Evolutionary conservation across 2,888 invertebrate species (phyloP), one percentile per base, ranked within the genome.

Genomic region (Scotopteryx bipunctaria): DNA sequence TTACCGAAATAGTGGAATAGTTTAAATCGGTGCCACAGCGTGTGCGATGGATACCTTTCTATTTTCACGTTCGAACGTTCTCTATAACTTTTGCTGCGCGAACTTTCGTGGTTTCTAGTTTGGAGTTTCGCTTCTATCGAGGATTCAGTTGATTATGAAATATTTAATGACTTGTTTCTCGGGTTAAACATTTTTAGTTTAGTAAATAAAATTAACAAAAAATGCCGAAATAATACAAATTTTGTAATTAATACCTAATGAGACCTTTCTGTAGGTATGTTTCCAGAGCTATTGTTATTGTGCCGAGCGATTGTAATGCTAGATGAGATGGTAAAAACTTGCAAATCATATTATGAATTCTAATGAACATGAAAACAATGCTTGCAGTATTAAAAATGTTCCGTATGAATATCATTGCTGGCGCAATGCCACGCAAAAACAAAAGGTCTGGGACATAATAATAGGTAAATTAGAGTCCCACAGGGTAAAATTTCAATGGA

Each of bases 401-500:
- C 31, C 15, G 40, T 45, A 35, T 37, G 37, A 46, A 46, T 46
- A 44, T 31, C 11, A 49, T 49, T 40, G 35, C 36, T 51, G 57
- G 50, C 50, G 35, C 29, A 13, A 33, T 31, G 44, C 54, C 50
- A 57, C 37, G 35, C 37, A 42, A 53, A 36, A 53, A 53, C 38
- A 44, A 57, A 50, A 47, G 27, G 43, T 42, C 36, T 16, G 44
- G 16, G 13, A 41, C 31, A 46, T 37, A 42, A 33, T 49, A 36
- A 35, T 36, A 38, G 37, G 36, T 45, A 36, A 46, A 55, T 58
- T 46, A 59, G 37, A 42, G 49, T 40, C 47, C 56, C 55, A 29
- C 6, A 25, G 48, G 56, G 48, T 44, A 33, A 41, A 36, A 46
- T 32, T 51, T 42, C 48, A 57, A 59, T 57, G 56, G 48, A 49